Base-by-base conservation (phyloP, 2,797 vertebrate species). In the Adrianichthys oophorus region DNA sequence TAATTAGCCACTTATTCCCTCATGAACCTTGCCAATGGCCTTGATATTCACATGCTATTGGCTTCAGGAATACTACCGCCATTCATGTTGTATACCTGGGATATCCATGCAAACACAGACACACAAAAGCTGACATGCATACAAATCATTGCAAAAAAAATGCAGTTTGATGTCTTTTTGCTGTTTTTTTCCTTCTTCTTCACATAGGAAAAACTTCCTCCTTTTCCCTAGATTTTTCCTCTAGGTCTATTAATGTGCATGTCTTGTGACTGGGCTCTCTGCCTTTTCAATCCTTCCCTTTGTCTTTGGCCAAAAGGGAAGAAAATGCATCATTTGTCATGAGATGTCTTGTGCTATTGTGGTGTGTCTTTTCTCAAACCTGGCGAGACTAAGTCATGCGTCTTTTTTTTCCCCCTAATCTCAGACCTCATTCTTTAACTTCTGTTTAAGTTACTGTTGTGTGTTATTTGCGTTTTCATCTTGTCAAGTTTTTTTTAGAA, bases 1-100 rank as follows among this genome's bases (percentile, higher is more conserved):
- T 88, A 90, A 92, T 91, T 85, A 84, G 74, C 79, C 74, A 85
- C 85, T 87, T 87, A 85, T 85, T 87, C 87, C 85, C 87, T 75
- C 70, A 88, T 74, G 71, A 89, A 73, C 77, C 66, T 78, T 82
- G 87, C 87, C 88, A 89, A 80, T 91, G 85, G 87, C 86, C 87
- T 86, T 87, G 84, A 84, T 85, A 90, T 87, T 86, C 71, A 76
- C 72, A 75, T 84, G 79, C 73, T 77, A 83, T 79, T 76, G 79
- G 80, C 82, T 76, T 70, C 47, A 80, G 85, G 83, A 81, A 84
- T 79, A 78, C 58, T 32, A 58, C 77, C 15, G 75, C 71, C 85
- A 87, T 81, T 89, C 83, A 85, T 53, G 69, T 70, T 24, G 29
- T 63, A 69, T 70, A 66, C 51, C 45, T 60, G 74, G 32, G 74